Evolutionary conservation across 2,797 vertebrate species (phyloP).

Genomic region (Halcyon smyrnensis): DNA sequence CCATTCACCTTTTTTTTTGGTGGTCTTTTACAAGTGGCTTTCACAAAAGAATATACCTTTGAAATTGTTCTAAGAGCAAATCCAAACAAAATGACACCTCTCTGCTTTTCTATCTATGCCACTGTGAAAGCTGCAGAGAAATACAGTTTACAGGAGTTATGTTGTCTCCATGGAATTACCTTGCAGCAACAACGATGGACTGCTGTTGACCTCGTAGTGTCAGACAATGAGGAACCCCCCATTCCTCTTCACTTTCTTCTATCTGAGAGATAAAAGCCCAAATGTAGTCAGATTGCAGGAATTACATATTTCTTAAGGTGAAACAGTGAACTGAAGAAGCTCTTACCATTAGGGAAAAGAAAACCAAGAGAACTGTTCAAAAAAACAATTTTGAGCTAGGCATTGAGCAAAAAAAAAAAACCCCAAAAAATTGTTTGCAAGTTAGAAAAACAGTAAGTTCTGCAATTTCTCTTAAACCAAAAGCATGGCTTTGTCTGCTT

Average conservation of each 20-base stretch:
- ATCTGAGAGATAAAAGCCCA: constrained; percentile 80
- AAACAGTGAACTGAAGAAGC: not conserved
- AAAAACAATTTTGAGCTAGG: not conserved
- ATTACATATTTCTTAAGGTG: not conserved
- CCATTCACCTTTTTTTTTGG: not conserved
- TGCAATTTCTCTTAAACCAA: not conserved
- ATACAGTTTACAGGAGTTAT: not conserved
- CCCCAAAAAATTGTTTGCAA: not conserved
- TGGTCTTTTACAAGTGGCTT: not conserved
- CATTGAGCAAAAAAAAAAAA: not conserved
- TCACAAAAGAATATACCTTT: not conserved
- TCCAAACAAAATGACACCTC: not conserved
- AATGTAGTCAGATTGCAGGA: not conserved
- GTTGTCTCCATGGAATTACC: constrained; percentile 76
- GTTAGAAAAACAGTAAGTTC: not conserved
- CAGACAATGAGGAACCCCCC: constrained; percentile 95
- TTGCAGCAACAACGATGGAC: constrained; percentile 93
- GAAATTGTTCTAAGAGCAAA: not conserved
- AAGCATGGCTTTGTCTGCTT: not conserved
- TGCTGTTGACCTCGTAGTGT: constrained; percentile 91
- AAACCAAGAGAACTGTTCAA: not conserved
- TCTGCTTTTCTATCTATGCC: not conserved
- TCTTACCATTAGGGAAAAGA: not conserved
- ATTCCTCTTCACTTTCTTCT: constrained; percentile 95
- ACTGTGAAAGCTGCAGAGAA: not conserved